phyloP scores from a whole-genome alignment of 2,888 invertebrate species.

The Tetranychus piercei region DNA sequence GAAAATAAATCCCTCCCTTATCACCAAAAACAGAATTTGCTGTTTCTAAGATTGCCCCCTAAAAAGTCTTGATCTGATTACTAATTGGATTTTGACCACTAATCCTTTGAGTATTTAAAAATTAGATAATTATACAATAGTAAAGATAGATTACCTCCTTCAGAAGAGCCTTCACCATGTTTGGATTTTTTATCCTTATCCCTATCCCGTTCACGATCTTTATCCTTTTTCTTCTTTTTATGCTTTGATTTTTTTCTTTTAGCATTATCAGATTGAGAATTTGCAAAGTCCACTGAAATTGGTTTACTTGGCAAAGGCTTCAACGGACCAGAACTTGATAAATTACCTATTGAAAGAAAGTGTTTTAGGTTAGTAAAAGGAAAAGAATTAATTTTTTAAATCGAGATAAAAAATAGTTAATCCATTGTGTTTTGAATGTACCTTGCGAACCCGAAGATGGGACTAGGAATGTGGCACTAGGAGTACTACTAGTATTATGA shows the following conservation, averaged over 20 bases:
- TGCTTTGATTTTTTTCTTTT: constrained; percentile 32
- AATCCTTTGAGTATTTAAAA: no score
- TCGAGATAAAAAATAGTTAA: no score
- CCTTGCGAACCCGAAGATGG: constrained; percentile 6
- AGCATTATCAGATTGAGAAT: constrained; percentile 30
- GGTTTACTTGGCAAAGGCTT: neutral
- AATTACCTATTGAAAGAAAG: neutral
- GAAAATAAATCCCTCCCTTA: no score
- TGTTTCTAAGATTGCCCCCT: no score
- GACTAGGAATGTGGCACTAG: constrained; percentile 11
- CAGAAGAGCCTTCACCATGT: neutral
- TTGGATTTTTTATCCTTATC: constrained; percentile 7
- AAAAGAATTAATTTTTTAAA: neutral
- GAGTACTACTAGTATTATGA: neutral
- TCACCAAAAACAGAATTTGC: neutral
- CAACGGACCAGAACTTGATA: neutral
- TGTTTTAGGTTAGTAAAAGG: neutral
- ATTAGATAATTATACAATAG: no score
- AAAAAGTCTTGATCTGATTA: no score
- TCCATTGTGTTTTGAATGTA: neutral
- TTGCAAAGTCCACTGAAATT: neutral
- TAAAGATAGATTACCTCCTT: neutral
- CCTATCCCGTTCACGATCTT: constrained; percentile 23
- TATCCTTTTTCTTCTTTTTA: constrained; percentile 31
- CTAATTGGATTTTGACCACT: no score